Percentiles rank a stretch among this genome's conserved stretches.
Evolutionary conservation across 23 tunicate species (phyloP).

Genomic region (Halocynthia roretzi): DNA sequence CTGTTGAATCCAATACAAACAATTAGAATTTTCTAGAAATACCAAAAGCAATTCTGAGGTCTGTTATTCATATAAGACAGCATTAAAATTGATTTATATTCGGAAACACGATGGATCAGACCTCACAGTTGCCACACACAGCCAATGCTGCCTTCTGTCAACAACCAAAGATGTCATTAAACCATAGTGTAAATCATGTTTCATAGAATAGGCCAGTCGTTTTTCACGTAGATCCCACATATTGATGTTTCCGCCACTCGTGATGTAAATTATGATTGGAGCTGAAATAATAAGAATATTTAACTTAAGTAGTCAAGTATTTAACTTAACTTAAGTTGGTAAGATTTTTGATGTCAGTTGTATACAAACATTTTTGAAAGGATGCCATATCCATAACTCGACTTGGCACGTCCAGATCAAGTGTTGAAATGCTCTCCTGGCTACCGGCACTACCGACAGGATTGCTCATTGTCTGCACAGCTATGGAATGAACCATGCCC

Average conservation of each 20-base stretch:
- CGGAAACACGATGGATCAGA: background rate
- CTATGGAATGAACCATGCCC: constrained; percentile 42
- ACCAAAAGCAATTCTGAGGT: background rate
- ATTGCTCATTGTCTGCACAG: constrained; percentile 44
- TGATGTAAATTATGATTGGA: constrained; percentile 35
- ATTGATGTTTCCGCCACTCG: constrained; percentile 60
- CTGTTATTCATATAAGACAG: background rate
- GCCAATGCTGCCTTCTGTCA: constrained; percentile 84
- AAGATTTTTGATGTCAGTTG: too few species aligned
- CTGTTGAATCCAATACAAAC: background rate
- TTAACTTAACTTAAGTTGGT: background rate
- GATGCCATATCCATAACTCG: constrained; percentile 15
- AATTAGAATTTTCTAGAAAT: background rate
- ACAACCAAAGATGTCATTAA: constrained; percentile 67
- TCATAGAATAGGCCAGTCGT: constrained; percentile 40
- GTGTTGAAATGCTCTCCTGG: constrained; percentile 2
- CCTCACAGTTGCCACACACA: constrained; percentile 68
- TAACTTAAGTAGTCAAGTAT: background rate
- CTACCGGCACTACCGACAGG: background rate
- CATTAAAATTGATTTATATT: background rate
- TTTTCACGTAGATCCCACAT: constrained; percentile 51
- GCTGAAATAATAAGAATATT: constrained; percentile 2
- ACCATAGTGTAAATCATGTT: constrained; percentile 65
- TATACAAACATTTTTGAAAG: constrained; percentile 3
- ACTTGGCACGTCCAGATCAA: constrained; percentile 1